phyloP scores from a whole-genome alignment of 1,140 invertebrate species.

The Delia radicum region DNA sequence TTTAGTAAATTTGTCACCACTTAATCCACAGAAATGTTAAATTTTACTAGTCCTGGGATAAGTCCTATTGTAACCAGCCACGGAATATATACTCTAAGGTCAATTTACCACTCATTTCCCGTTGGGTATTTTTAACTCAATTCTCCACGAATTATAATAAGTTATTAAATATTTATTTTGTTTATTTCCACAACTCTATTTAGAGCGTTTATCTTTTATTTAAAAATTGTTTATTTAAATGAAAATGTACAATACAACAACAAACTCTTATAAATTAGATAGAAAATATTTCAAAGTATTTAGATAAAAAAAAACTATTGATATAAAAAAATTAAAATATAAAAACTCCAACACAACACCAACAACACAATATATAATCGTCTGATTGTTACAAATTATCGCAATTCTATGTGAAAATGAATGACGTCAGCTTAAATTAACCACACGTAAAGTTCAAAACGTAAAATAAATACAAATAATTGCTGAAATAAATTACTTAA shows the following conservation, averaged over 20 bases:
- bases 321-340: not conserved
- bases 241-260: not conserved
- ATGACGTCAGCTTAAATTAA: not conserved
- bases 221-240: not conserved
- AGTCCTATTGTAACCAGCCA: too few relatives aligned
- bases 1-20: too few relatives aligned
- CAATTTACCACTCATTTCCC: too few relatives aligned
- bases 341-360: not conserved
- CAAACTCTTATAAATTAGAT: not conserved
- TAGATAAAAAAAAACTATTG: not conserved
- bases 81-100: too few relatives aligned
- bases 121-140: too few relatives aligned
- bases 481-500: not conserved
- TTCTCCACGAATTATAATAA: too few relatives aligned
- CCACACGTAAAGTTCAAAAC: not conserved
- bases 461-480: not conserved
- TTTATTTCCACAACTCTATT: too few relatives aligned
- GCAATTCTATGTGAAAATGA: constrained; percentile 8
- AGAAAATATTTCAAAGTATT: not conserved
- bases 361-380: not conserved
- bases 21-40: too few relatives aligned
- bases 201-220: not conserved
- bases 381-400: not conserved
- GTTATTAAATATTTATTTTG: too few relatives aligned
- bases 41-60: too few relatives aligned